Percentiles rank a stretch among this genome's conserved stretches.
These are phyloP conservation scores for Oreortyx pictus DNA, from an alignment of 2,797 vertebrate species.

Conservation along the genomic window DNA sequence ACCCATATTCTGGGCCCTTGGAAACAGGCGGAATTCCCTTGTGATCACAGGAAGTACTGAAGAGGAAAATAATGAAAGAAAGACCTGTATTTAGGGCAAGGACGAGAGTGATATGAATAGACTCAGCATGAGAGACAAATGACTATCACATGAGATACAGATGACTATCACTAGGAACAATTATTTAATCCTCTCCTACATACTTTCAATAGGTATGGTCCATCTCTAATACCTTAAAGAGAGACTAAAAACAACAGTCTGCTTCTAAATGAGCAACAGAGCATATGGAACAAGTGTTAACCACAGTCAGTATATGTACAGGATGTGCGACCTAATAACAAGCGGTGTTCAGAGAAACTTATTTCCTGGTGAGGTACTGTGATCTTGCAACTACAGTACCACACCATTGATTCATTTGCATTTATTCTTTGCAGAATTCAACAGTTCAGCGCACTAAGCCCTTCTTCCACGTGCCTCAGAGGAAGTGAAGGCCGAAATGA, in stretches of 20 bases:
- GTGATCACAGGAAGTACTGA: neutral
- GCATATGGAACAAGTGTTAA: conserved; percentile 19
- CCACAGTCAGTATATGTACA: neutral
- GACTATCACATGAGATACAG: neutral
- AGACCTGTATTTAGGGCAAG: neutral
- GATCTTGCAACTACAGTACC: neutral
- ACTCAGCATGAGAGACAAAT: accelerated
- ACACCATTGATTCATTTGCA: neutral
- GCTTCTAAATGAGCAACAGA: neutral
- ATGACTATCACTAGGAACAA: neutral
- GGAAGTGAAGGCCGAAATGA: neutral
- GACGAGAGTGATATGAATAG: neutral
- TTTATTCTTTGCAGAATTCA: neutral
- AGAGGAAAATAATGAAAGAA: neutral
- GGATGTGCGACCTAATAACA: conserved; percentile 26
- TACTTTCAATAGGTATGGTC: neutral
- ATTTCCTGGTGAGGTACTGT: conserved; percentile 18
- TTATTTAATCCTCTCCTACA: neutral
- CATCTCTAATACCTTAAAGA: neutral
- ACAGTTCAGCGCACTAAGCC: neutral
- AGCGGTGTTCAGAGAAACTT: neutral
- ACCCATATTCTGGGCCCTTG: neutral
- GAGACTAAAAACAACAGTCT: neutral
- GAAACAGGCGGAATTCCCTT: neutral
- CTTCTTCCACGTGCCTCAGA: neutral